Base-by-base conservation (phyloP, 2,797 vertebrate genomes). In the Alcedo atthis region DNA sequence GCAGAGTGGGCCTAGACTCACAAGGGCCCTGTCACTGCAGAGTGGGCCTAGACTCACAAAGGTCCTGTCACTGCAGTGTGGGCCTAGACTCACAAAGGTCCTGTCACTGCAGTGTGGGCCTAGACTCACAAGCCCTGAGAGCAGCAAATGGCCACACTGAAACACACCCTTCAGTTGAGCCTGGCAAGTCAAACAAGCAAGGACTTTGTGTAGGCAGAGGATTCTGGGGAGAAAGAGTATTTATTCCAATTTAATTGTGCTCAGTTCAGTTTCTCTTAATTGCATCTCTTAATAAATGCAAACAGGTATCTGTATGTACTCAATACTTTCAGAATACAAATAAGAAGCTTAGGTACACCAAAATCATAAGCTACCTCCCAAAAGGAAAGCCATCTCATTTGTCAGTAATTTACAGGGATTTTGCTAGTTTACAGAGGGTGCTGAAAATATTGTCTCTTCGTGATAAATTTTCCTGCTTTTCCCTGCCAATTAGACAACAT, bases 11-110 rank as follows among this genome's bases (percentile, higher is more conserved):
- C 37, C 37, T 37, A 37, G 37, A 37, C 13, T 37, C 37, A 37
- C 37, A 14, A 37, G 37, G 37, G 37, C 37, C 6, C 13, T 37
- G 37, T 37, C 37, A 37, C 37, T 37, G 37, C 37, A 37, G 37
- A 37, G 37, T 37, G 37, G 13, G 13, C 37, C 37, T 37, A 6
- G 37, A 6, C 37, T 37, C 37, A 37, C 37, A 40, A 40, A 13
- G 37, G n/a, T 7, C 51, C 16, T 22, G 8, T 42, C 1, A 1
- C 32, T 40, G 32, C 14, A n/a, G 19, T 1, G 2, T 17, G 13
- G 21, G 37, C 42, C 37, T n/a, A 4, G 10, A 19, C 37, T 37
- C 37, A 37, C 37, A 37, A 37, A 13, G 37, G 37, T 6, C 3
- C 13, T 37, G 5, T 37, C 37, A 37, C 37, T 37, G 37, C 37